Base-by-base conservation (phyloP, 1,140 invertebrate species). In the Tetragnatha versicolor region DNA sequence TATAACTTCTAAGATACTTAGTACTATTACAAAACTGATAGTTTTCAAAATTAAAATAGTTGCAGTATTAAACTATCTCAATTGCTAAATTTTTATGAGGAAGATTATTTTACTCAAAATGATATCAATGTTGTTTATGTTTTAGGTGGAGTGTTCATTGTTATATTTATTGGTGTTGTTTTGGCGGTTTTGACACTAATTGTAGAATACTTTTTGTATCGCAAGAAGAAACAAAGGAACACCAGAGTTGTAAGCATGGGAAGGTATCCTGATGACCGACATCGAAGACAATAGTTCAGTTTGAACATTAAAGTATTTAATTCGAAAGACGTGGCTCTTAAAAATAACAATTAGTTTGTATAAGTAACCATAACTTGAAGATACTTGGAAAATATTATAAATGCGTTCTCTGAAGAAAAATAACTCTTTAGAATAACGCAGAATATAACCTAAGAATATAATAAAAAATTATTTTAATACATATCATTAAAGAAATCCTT, bases 141-240 rank as follows among this genome's bases (percentile, higher is more conserved):
- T 58, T 22, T 77, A 89, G 90, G 97, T 47, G 97, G 97, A 0
- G 96, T 98, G 0, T 99, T 98, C 83, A 96, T 98, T 53, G 94
- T 97, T 0, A 97, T 98, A 80, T 95, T 97, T 82, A 93, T 96
- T 61, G 96, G 96, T 0, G 97, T 98, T 49, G 92, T 92, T 0
- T 87, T 97, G 82, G 94, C 96, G 10, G 94, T 95, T 82, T 86
- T 98, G 31, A 97, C 95, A 0, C 87, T 98, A n/a, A 92, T 91
- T 0, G 91, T 96, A 51, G 97, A 99, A 86, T 98, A 97, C 83
- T 98, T 94, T 91, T 97, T 94, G 90, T 97, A 96, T 84, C 73
- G 55, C 42, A 81, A 77, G 27, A 70, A 83, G 47, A 81, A 81
- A 35, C 61, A 51, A 2, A 58, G 25, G 2, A 69, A 76, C 27